phyloP scores from a whole-genome alignment of 2,888 invertebrate species.

The Eumacrocentrus americanus region DNA sequence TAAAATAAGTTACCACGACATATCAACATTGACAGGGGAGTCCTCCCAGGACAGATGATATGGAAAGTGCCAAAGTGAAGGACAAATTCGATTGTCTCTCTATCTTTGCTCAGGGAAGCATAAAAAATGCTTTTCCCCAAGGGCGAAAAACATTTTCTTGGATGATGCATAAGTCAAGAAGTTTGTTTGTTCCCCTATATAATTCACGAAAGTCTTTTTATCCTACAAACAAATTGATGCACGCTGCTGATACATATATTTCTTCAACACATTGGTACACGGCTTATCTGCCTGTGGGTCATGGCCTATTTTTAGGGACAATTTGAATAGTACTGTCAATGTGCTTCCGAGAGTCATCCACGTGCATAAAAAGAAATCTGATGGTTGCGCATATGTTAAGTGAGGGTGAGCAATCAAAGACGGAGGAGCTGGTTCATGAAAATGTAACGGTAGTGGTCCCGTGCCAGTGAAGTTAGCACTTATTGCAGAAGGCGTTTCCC shows the following conservation, averaged over 20 bases:
- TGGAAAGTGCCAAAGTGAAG: not conserved
- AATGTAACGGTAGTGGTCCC: conserved; percentile 6
- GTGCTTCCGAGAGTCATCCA: conserved; percentile 8
- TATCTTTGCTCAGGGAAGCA: not conserved
- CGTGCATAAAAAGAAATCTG: not conserved
- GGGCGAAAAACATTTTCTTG: not conserved
- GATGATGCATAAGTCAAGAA: not conserved
- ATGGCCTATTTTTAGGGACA: conserved; percentile 8
- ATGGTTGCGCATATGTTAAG: not conserved
- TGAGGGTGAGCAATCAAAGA: not conserved
- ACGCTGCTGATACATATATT: too few relatives aligned
- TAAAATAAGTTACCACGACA: not conserved
- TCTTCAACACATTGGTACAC: too few relatives aligned
- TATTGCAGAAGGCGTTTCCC: conserved; percentile 16
- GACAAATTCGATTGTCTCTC: conserved; percentile 16
- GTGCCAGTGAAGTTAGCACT: conserved; percentile 6
- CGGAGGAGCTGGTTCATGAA: conserved; percentile 12
- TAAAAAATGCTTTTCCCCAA: not conserved
- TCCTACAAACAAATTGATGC: too few relatives aligned
- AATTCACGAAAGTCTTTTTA: too few relatives aligned
- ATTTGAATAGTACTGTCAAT: conserved; percentile 15
- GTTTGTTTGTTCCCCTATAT: not conserved
- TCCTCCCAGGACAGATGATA: not conserved
- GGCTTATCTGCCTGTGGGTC: not conserved
- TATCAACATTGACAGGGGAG: not conserved